Base-by-base conservation (phyloP, 2,797 vertebrate genomes). In the Notolepis coatsorum region DNA sequence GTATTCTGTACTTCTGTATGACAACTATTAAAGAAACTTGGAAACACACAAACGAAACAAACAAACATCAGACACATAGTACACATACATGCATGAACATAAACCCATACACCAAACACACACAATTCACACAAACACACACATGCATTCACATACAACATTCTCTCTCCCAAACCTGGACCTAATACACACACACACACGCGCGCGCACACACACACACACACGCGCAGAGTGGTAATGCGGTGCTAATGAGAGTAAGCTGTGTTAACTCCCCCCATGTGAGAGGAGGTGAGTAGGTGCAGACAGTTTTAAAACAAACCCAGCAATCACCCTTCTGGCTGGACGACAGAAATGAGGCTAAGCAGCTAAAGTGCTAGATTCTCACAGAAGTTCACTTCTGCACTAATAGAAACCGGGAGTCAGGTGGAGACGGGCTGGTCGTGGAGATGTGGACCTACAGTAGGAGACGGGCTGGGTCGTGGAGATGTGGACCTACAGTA, bases 221-320 rank as follows among this genome's bases (percentile, higher is more conserved):
- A 23, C 25, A 2, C 37, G 73, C 50, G 61, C 30, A 71, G 77
- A 72, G 66, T 75, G 64, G 74, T 81, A 87, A 88, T 83, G 68
- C 75, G 61, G 62, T 25, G 49, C 66, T 85, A 88, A 89, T 86
- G 80, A 87, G 71, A 67, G 67, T 77, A 81, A 88, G 59, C 83
- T 79, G 76, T 63, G 68, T 75, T 68, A 46, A 70, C 74, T 66
- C 47, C 30, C 12, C 81, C 76, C 78, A 68, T 75, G 82, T 75
- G 73, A 81, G 73, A 81, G 51, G 42, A 53, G 82, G 68, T 84
- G 76, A 84, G 37, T 61, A 79, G 66, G 85, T 80, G 76, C 77
- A 82, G 71, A 67, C 64, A 68, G 53, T 41, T 53, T 56, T 56
- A 51, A 46, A 57, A 68, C n/a, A 66, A 63, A 49, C 12, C 25